phyloP scores from a whole-genome alignment of 1,140 invertebrate species.

The Pentalonia nigronervosa region DNA sequence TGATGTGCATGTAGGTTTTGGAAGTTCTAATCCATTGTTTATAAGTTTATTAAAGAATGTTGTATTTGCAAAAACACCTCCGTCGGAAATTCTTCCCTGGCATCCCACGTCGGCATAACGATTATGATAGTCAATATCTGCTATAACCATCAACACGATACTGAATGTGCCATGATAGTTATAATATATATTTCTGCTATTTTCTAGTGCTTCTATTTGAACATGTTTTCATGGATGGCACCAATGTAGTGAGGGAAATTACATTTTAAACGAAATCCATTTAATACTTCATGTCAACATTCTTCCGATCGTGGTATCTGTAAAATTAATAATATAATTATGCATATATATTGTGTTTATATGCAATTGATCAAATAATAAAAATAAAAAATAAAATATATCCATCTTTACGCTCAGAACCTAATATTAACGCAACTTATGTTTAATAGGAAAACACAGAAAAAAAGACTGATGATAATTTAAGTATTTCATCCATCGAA shows the following conservation, averaged over 20 bases:
- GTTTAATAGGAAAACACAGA: too few species aligned
- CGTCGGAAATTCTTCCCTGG: slow-evolving; percentile 62
- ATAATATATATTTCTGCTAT: slow-evolving; percentile 64
- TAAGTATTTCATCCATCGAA: too few species aligned
- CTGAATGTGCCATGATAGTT: slow-evolving; percentile 67
- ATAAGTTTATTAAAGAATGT: not conserved
- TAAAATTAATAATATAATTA: too few species aligned
- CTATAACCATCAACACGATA: slow-evolving; percentile 64
- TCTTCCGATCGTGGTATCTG: not conserved
- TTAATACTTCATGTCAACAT: slow-evolving; percentile 61
- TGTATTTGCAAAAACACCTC: slow-evolving; percentile 58
- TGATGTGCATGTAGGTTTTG: not conserved
- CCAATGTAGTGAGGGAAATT: too few species aligned
- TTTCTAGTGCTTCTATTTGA: slow-evolving; percentile 62
- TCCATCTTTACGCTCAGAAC: too few species aligned
- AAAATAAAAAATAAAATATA: too few species aligned
- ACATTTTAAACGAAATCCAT: too few species aligned
- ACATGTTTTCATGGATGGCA: slow-evolving; percentile 66
- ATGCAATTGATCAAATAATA: too few species aligned
- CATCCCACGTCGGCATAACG: slow-evolving; percentile 60
- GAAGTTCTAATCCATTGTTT: not conserved
- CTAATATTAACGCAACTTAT: too few species aligned
- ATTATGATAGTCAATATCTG: slow-evolving; percentile 61
- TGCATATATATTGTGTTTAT: too few species aligned
- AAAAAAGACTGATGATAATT: too few species aligned